Percentiles rank a stretch among this genome's conserved stretches.
Evolutionary conservation across 2,113 vertebrate species (phyloP).

Genomic region (Microtus richardsoni): DNA sequence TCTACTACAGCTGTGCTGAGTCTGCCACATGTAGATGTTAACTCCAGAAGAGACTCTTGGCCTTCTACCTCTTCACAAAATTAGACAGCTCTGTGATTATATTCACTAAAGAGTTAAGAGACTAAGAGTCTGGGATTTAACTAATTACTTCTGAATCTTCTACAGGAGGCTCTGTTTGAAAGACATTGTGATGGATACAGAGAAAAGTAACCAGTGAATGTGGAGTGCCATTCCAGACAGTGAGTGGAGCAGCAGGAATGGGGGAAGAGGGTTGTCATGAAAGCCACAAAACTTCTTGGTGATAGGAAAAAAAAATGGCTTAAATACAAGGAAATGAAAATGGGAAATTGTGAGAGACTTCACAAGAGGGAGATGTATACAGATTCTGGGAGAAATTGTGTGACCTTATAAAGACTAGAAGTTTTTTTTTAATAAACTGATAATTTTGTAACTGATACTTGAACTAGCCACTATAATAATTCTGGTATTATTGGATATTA

Average conservation of each 20-base stretch:
- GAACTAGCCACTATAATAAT: neutral
- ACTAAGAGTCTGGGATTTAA: neutral
- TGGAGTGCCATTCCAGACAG: neutral
- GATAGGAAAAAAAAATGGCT: neutral
- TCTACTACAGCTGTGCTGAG: no score
- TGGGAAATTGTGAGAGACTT: neutral
- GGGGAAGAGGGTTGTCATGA: neutral
- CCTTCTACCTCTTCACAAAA: neutral
- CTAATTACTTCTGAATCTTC: neutral
- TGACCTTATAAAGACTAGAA: neutral
- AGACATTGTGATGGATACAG: neutral
- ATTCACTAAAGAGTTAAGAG: neutral
- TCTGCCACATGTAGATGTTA: neutral
- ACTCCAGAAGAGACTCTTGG: neutral
- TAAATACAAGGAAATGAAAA: neutral
- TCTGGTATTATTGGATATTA: neutral
- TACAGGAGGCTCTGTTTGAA: neutral
- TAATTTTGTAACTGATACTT: neutral
- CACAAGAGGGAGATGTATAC: neutral
- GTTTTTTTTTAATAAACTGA: slow-evolving; percentile 13
- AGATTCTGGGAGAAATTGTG: neutral
- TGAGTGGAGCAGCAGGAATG: neutral
- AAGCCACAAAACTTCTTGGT: neutral
- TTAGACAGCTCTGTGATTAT: neutral
- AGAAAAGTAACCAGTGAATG: neutral